phyloP scores from a whole-genome alignment of 2,888 invertebrate genomes.

The Notocelia uddmanniana region DNA sequence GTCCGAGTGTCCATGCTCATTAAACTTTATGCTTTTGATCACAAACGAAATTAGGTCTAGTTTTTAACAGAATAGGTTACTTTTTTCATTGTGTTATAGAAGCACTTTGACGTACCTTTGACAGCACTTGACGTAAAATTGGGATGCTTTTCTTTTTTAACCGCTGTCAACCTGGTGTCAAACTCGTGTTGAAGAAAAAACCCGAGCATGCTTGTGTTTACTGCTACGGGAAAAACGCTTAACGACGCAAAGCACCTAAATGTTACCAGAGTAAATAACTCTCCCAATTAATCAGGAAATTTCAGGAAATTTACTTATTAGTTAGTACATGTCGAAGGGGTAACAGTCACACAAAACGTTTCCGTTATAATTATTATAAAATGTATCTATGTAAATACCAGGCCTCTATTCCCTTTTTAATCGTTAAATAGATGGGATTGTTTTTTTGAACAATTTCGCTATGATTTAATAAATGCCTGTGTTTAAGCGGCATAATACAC shows the following conservation, averaged over 20 bases:
- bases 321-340: too few species aligned
- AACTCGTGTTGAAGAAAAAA: neutral
- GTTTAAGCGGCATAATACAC: too few species aligned
- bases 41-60: neutral
- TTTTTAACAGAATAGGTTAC: neutral
- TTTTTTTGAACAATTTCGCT: too few species aligned
- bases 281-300: neutral
- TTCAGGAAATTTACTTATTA: neutral
- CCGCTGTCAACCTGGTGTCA: neutral
- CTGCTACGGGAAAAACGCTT: neutral
- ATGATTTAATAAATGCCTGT: too few species aligned
- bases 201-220: neutral
- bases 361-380: too few species aligned
- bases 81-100: neutral
- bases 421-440: too few species aligned
- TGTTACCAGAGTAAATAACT: conserved; percentile 17
- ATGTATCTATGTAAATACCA: too few species aligned
- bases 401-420: too few species aligned
- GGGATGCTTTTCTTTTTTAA: conserved; percentile 6
- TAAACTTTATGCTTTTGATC: neutral
- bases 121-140: neutral
- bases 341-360: too few species aligned
- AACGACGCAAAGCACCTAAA: neutral
- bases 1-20: neutral
- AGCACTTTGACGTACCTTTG: too few species aligned